These are phyloP conservation scores for Drosophila setosimentum DNA, from an alignment of 2,888 invertebrate genomes.

Conservation along the genomic window DNA sequence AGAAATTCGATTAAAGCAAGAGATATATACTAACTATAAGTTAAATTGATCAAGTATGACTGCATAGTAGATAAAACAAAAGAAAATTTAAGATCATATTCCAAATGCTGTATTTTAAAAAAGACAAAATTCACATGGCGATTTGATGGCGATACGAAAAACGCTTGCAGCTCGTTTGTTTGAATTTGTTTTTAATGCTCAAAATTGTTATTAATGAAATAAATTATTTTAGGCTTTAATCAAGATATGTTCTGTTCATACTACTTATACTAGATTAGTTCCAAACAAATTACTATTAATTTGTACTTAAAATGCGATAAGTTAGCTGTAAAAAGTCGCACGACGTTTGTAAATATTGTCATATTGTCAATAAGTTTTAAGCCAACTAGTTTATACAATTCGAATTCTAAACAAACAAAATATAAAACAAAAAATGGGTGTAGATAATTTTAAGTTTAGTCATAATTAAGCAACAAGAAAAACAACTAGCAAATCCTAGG, in stretches of 20 bases:
- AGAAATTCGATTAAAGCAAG: constrained; percentile 30
- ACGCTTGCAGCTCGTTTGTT: constrained; percentile 40
- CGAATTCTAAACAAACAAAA: constrained; percentile 66
- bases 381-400: constrained; percentile 74
- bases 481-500: constrained; percentile 46
- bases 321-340: constrained; percentile 66
- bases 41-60: constrained; percentile 74
- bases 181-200: constrained; percentile 48
- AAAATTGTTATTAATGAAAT: constrained; percentile 59
- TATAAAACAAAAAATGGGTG: constrained; percentile 36
- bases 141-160: constrained; percentile 41
- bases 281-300: constrained; percentile 63
- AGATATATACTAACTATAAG: constrained; percentile 68
- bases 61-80: constrained; percentile 75
- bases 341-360: constrained; percentile 71
- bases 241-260: constrained; percentile 53
- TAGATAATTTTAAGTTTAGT: constrained; percentile 77
- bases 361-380: constrained; percentile 77
- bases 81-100: constrained; percentile 18
- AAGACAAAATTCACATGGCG: constrained; percentile 14
- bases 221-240: constrained; percentile 46
- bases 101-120: constrained; percentile 52
- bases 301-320: constrained; percentile 77
- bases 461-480: constrained; percentile 55
- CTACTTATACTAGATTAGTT: constrained; percentile 59